Conservation (phyloP, 1,140 invertebrate species). For the Lepidotrigona ventralis region DNA sequence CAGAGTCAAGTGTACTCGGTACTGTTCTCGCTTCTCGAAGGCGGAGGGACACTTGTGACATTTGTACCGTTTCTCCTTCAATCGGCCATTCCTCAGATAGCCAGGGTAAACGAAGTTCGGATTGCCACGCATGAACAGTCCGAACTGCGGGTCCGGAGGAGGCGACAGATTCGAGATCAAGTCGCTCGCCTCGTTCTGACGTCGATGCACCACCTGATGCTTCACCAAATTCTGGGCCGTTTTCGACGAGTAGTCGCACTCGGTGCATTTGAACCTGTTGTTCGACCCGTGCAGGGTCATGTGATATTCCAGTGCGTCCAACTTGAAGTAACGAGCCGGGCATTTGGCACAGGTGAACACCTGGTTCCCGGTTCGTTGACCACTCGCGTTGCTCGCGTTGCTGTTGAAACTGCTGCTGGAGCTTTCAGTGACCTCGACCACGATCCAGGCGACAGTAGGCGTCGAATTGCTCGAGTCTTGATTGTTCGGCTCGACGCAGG, state of each 20-base stretch:
- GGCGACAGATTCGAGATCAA: constrained; percentile 8
- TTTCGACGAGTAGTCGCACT: constrained; percentile 91
- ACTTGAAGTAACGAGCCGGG: constrained; percentile 86
- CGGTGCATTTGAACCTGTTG: constrained; percentile 87
- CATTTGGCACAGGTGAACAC: constrained; percentile 84
- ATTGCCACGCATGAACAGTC: constrained; percentile 85
- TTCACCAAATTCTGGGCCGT: constrained; percentile 88
- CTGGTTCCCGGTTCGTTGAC: constrained; percentile 63
- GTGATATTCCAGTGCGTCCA: constrained; percentile 87
- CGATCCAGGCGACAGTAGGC: constrained; percentile 72
- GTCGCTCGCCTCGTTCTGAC: constrained; percentile 66
- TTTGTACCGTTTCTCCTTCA: constrained; percentile 90
- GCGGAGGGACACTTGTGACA: constrained; percentile 93
- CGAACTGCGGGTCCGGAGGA: constrained; percentile 84
- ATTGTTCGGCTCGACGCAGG: constrained; percentile 76
- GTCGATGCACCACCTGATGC: constrained; percentile 84
- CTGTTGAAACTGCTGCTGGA: neutral
- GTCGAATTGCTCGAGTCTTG: constrained; percentile 36
- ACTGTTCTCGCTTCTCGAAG: constrained; percentile 92
- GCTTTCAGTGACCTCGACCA: constrained; percentile 65
- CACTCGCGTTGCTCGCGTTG: neutral
- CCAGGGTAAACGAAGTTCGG: constrained; percentile 89
- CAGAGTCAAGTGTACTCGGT: constrained; percentile 89
- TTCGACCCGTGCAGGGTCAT: constrained; percentile 85
- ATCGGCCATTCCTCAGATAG: constrained; percentile 86